These are phyloP conservation scores for Amaurobius ferox DNA, from an alignment of 2,888 invertebrate species.

Conservation along the genomic window DNA sequence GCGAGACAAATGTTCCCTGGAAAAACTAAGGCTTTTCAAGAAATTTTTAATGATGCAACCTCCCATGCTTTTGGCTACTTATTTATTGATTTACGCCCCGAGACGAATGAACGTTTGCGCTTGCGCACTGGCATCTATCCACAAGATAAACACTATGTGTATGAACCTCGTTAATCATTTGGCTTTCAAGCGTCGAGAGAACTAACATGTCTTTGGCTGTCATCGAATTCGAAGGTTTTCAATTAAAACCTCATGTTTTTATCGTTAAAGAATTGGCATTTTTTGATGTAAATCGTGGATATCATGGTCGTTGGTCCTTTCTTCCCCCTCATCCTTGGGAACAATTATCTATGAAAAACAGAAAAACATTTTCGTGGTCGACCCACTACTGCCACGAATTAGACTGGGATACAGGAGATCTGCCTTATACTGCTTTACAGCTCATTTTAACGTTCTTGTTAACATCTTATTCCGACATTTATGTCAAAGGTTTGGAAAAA, in stretches of 20 bases:
- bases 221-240: no score
- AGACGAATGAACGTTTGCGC: neutral
- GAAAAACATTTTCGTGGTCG: neutral
- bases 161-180: constrained; percentile 4
- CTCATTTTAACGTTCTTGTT: neutral
- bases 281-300: no score
- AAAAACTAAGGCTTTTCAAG: constrained; percentile 27
- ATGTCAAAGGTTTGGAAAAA: no score
- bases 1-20: constrained; percentile 16
- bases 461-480: no score
- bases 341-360: neutral
- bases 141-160: constrained; percentile 7
- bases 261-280: no score
- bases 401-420: no score
- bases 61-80: neutral
- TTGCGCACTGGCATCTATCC: constrained; percentile 9
- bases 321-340: constrained; percentile 1
- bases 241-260: neutral
- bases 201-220: no score
- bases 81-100: constrained; percentile 12
- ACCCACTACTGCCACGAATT: no score
- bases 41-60: constrained; percentile 15
- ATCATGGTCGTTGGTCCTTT: no score
- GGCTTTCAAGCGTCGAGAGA: no score
- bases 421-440: neutral